A percentile compares a stretch with the other conserved stretches of the same genome.
Conservation (phyloP, 2,797 vertebrate species). For the Philypnodon macrostomus region DNA sequence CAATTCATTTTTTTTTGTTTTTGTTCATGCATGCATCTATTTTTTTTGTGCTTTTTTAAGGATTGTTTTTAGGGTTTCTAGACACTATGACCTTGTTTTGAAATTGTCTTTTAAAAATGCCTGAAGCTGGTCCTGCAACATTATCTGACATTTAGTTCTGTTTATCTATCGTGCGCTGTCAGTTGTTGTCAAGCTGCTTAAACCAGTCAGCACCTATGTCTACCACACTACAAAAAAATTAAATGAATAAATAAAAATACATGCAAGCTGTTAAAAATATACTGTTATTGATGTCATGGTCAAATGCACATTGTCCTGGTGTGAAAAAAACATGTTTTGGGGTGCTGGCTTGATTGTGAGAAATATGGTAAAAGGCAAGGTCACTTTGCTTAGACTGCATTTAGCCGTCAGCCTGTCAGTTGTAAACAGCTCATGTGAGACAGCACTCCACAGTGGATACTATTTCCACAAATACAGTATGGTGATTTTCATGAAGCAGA, state of each 20-base stretch:
- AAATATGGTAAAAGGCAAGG: conserved; percentile 76
- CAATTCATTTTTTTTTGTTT: no score
- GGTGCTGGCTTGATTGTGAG: conserved; percentile 55
- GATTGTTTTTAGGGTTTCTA: conserved; percentile 28
- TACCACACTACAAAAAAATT: no score
- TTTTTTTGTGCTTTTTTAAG: conserved; percentile 28
- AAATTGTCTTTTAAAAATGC: conserved; percentile 22
- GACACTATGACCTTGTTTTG: conserved; percentile 41
- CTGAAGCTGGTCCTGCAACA: conserved; percentile 22
- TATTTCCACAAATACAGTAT: no score
- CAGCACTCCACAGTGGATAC: conserved; percentile 11
- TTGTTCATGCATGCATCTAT: no score
- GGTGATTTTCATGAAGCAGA: no score
- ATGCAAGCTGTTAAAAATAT: no score
- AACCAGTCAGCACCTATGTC: no score
- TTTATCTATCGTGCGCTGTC: conserved; percentile 37
- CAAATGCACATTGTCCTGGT: no score
- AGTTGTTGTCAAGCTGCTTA: conserved; percentile 19
- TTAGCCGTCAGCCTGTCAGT: conserved; percentile 57
- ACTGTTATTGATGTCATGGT: conserved; percentile 38
- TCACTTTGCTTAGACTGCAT: conserved; percentile 55
- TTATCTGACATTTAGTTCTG: conserved; percentile 34
- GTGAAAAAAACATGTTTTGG: no score
- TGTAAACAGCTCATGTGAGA: conserved; percentile 55
- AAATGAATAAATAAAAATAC: no score